Evolutionary conservation across 1,140 invertebrate genomes (phyloP), one percentile per base, ranked within the genome.

Genomic region (Drosophila asahinai): DNA sequence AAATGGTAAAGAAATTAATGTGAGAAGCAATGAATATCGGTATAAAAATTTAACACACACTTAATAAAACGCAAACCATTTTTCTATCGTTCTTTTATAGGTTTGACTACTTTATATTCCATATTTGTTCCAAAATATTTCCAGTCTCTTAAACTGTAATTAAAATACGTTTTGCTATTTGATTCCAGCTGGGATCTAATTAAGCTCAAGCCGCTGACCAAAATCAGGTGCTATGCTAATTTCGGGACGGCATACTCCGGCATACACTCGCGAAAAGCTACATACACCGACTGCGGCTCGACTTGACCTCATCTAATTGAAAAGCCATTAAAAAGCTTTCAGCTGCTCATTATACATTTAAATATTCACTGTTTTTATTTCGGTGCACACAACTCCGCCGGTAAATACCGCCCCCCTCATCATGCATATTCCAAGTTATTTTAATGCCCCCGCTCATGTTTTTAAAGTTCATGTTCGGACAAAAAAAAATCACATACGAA

Each of bases 301-400:
- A 72, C 68, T 74, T 71, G 86, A 82, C 79, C 79, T 86, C 76
- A 78, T 82, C 86, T 90, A 90, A 90, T 90, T 90, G 86, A 90
- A 90, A 90, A 90, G 72, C 86, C 86, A 90, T 90, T 90, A 90
- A 90, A 90, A 90, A 90, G 86, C 86, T 90, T 90, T 90, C 86
- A 90, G 79, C 79, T 91, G 64, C 86, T 90, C 86, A 90, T 90
- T 90, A 90, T 90, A 80, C 86, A 90, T 90, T 90, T 86, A 89
- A 90, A 90, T 91, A 90, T 86, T 86, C 74, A 75, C 77, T 63
- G 75, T 82, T 84, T 89, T 81, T 76, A 74, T 89, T 83, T 84
- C 63, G 55, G 22, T 72, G 54, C 55, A 40, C 58, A 48, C 36
- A 58, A 45, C 58, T 51, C 40, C 36, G 38, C 30, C 15, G 22